Conservation (phyloP, 2,797 vertebrate species). For the Botia almorhae region DNA sequence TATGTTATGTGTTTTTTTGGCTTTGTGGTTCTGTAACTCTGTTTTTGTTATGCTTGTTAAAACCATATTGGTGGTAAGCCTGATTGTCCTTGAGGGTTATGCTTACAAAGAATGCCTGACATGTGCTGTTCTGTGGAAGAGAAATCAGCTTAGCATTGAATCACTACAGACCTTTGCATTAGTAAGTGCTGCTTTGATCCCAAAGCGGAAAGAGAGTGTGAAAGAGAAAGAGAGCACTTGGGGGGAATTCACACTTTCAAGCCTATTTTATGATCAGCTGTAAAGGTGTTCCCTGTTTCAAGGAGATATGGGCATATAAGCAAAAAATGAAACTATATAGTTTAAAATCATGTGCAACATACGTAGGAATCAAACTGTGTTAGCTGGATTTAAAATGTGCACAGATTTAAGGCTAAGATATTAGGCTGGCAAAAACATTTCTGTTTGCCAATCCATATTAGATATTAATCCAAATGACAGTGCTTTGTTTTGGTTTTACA, state of each 20-base stretch:
- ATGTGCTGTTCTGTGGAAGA: slow-evolving; percentile 24
- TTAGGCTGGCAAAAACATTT: no score
- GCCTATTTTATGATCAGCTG: no score
- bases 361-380: no score
- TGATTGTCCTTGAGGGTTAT: slow-evolving; percentile 16
- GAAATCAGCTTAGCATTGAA: slow-evolving; percentile 33
- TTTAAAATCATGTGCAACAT: no score
- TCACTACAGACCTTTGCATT: slow-evolving; percentile 22
- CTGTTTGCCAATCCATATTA: no score
- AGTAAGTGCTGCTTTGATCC: slow-evolving; percentile 25
- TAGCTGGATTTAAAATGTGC: no score
- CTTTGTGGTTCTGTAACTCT: neutral
- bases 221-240: slow-evolving; percentile 19
- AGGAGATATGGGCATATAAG: no score
- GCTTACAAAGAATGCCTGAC: slow-evolving; percentile 31
- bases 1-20: neutral
- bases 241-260: neutral
- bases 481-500: no score
- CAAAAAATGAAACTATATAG: no score
- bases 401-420: no score
- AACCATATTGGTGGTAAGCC: slow-evolving; percentile 11
- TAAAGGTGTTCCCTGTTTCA: no score
- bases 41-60: neutral
- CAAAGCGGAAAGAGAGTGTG: slow-evolving; percentile 5
- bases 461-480: no score